These are phyloP conservation scores for Chalcis sispes DNA, from an alignment of 2,888 invertebrate species.

Conservation along the genomic window DNA sequence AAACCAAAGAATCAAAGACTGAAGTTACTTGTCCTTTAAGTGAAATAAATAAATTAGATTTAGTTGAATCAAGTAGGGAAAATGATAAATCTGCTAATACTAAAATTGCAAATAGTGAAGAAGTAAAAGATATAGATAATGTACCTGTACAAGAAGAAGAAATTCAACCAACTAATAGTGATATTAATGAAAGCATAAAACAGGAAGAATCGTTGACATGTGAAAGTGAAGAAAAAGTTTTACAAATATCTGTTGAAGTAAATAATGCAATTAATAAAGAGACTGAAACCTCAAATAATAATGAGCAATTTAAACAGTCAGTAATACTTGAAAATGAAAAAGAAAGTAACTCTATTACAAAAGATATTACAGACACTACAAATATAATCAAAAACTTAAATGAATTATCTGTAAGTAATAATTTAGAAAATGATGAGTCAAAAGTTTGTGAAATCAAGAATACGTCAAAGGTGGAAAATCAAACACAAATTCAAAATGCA, in stretches of 20 bases:
- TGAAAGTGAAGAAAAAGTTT: neutral
- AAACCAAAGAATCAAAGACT: conserved; percentile 39
- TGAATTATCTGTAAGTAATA: conserved; percentile 12
- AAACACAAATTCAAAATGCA: conserved; percentile 38
- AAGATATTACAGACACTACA: neutral
- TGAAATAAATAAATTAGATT: conserved; percentile 4
- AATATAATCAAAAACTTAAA: neutral
- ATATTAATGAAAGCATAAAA: neutral
- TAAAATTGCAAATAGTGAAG: conserved; percentile 36
- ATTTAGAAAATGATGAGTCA: conserved; percentile 18
- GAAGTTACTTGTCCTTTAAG: conserved; percentile 21
- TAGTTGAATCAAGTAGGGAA: conserved; percentile 21
- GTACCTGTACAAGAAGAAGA: conserved; percentile 27
- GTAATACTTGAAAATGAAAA: conserved; percentile 26
- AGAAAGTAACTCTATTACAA: no score
- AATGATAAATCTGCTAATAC: conserved; percentile 8
- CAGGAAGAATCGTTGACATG: neutral
- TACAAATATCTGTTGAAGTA: conserved; percentile 33
- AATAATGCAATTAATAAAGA: conserved; percentile 4
- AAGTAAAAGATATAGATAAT: conserved; percentile 19
- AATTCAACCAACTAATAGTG: conserved; percentile 1
- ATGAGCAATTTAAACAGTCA: conserved; percentile 16
- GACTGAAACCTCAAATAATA: neutral
- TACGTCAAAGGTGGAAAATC: conserved; percentile 47
- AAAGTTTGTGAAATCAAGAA: conserved; percentile 21